phyloP scores from a whole-genome alignment of 2,797 vertebrate species.

The Vipera latastei region DNA sequence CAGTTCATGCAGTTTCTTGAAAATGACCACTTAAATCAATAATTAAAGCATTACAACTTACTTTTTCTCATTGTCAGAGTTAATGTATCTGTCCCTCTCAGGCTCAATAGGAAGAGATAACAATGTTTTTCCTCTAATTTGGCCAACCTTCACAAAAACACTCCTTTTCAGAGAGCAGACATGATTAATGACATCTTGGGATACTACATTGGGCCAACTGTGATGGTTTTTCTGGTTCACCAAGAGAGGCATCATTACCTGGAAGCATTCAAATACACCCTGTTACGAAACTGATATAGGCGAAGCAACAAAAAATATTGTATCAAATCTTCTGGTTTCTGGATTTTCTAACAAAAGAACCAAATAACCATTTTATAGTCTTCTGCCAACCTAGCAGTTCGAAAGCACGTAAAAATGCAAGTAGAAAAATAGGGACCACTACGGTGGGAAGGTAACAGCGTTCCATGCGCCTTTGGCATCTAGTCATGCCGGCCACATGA shows the following conservation, averaged over 20 bases:
- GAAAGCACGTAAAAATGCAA: too few relatives aligned
- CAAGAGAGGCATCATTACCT: conserved; percentile 86
- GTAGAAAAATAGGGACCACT: too few relatives aligned
- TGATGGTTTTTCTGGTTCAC: conserved; percentile 79
- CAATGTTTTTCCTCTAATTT: conserved; percentile 84
- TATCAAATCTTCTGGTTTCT: rapidly evolving
- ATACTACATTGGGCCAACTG: conserved; percentile 82
- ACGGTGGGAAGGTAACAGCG: too few relatives aligned
- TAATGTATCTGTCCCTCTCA: conserved; percentile 70
- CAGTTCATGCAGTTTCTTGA: neutral
- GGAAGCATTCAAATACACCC: neutral
- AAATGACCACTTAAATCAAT: neutral
- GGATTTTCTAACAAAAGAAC: neutral
- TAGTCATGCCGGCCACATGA: too few relatives aligned
- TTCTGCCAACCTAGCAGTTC: too few relatives aligned
- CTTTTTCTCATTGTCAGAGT: conserved; percentile 72
- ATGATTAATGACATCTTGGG: conserved; percentile 79
- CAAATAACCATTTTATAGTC: neutral
- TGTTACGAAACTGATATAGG: rapidly evolving
- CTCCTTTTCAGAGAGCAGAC: conserved; percentile 76
- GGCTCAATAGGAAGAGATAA: conserved; percentile 81
- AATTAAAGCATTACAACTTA: conserved; percentile 61
- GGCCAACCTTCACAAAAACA: conserved; percentile 77
- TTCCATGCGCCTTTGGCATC: too few relatives aligned
- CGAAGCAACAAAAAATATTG: neutral